Conservation (phyloP, 2,113 vertebrate genomes). For the Cynocephalus volans region DNA sequence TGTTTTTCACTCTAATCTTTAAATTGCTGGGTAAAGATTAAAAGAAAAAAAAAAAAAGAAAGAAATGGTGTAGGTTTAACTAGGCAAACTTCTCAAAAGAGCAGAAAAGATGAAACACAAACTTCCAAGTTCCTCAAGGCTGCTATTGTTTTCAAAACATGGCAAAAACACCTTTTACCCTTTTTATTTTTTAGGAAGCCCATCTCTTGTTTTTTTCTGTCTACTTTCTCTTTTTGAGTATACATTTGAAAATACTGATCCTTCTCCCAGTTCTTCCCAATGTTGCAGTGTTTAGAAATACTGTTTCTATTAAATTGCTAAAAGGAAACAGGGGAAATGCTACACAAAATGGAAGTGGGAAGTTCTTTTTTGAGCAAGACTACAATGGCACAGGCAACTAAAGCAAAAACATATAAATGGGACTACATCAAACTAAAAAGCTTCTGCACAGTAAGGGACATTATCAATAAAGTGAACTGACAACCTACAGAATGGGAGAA, state of each 20-base stretch:
- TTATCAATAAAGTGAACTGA: too few species aligned
- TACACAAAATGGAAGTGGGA: too few species aligned
- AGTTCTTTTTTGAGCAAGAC: too few species aligned
- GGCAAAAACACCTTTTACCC: background rate
- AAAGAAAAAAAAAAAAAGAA: background rate
- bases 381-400: too few species aligned
- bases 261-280: background rate
- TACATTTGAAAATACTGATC: background rate
- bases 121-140: background rate
- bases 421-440: too few species aligned
- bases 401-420: too few species aligned
- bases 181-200: background rate
- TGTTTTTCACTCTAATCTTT: background rate
- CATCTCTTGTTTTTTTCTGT: background rate
- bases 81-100: background rate
- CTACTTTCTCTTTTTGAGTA: background rate
- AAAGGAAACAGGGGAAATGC: too few species aligned
- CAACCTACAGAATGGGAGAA: too few species aligned
- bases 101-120: conserved; percentile 8
- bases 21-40: background rate
- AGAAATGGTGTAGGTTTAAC: background rate
- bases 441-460: too few species aligned
- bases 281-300: background rate
- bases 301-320: background rate
- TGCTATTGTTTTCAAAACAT: conserved; percentile 23